phyloP scores from a whole-genome alignment of 2,888 invertebrate genomes.

The Dusona sp. region DNA sequence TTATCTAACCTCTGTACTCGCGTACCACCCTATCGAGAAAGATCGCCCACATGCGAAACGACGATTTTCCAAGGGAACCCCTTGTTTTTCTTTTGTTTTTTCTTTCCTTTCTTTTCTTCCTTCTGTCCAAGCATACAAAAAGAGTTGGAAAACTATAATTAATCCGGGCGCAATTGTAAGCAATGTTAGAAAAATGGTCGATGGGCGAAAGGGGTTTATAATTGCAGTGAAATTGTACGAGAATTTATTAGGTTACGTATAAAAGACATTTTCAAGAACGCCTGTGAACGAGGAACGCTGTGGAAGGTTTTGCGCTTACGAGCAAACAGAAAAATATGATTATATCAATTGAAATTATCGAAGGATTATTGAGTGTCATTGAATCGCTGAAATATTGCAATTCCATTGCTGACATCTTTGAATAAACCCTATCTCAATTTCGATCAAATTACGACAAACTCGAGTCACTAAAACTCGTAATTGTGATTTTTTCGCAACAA shows the following conservation, averaged over 20 bases:
- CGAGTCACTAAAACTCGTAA: too few relatives aligned
- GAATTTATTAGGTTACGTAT: background rate
- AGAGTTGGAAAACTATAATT: slow-evolving; percentile 1
- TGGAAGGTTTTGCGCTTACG: background rate
- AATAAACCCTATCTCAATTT: too few relatives aligned
- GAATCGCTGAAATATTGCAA: too few relatives aligned
- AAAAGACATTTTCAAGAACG: background rate
- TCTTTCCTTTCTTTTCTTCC: background rate
- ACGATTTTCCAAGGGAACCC: slow-evolving; percentile 52
- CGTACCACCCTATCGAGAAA: slow-evolving; percentile 51
- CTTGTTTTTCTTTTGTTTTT: background rate
- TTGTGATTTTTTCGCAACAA: too few relatives aligned
- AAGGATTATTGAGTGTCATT: too few relatives aligned
- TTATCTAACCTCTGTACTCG: slow-evolving; percentile 54
- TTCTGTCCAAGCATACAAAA: background rate
- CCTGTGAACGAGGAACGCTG: background rate
- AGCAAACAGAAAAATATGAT: background rate
- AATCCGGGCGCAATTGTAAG: slow-evolving; percentile 11
- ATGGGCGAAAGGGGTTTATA: background rate
- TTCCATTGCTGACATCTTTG: too few relatives aligned
- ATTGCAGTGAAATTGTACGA: background rate
- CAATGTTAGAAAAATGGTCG: background rate
- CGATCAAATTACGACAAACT: too few relatives aligned
- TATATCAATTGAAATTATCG: too few relatives aligned
- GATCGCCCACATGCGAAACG: slow-evolving; percentile 63